Base-by-base conservation (phyloP, 2,797 vertebrate genomes). In the Sebastes nivosus region DNA sequence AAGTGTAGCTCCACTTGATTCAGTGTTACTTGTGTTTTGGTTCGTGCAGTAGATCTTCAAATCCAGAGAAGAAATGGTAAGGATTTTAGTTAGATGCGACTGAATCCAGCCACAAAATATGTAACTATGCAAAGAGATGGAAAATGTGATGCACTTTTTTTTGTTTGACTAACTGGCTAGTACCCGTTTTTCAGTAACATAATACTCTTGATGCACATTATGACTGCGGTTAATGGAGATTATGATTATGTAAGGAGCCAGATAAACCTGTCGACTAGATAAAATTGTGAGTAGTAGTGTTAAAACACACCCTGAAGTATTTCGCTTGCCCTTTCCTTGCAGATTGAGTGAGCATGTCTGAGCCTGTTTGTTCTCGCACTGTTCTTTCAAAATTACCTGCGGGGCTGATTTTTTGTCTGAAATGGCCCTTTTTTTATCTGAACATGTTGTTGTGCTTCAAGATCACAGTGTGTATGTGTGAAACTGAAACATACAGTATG, bases 371-470 rank as follows among this genome's bases (percentile, higher is more conserved):
- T 67, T 71, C 61, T 67, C 14, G 30, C 34, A 6, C 5, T 10
- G 50, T 71, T 87, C 60, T 52, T 70, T 78, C n/a, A 55, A 36
- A 81, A 83, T 22, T 12, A 65, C 82, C 61, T 29, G 65, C 30
- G 55, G 63, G 59, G 58, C 64, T 65, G 58, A 77, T 88, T 79
- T 24, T 86, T 75, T 72, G 78, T 88, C 67, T 60, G 24, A 75
- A 27, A 10, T 63, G 6, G 16, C 18, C 4, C 11, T 8, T 72
- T 72, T n/a, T 72, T 74, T 24, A 72, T 80, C 64, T 76, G 29
- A 68, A 20, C 24, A 2, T 50, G 24, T 38, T 38, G 38, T 38
- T 58, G 29, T 18, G 29, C 58, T 77, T 75, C 30, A 27, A 36
- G n/a, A 25, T 71, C 3, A 10, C 3, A 10, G 24, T 46, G 14